These are phyloP conservation scores for Acrobasis consociella DNA, from an alignment of 2,888 invertebrate species.

Conservation along the genomic window DNA sequence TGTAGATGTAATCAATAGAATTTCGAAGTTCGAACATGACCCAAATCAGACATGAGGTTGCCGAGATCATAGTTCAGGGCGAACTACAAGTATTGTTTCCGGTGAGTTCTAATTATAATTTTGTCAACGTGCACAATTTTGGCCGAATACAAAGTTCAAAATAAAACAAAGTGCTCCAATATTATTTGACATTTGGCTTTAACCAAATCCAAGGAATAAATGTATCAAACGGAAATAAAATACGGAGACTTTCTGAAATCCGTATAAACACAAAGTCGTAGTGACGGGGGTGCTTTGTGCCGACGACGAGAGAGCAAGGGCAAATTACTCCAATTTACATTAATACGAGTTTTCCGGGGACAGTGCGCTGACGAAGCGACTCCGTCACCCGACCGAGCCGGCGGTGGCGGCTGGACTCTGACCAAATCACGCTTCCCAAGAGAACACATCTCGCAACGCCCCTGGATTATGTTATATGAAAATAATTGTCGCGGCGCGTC, in stretches of 20 bases:
- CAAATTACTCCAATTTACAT: constrained; percentile 68
- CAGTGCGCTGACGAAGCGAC: constrained; percentile 38
- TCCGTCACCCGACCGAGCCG: constrained; percentile 24
- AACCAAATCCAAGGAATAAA: constrained; percentile 15
- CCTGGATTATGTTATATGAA: constrained; percentile 74
- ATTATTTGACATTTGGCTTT: background rate
- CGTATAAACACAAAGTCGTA: constrained; percentile 27
- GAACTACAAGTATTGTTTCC: no score
- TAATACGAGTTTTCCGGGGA: constrained; percentile 61
- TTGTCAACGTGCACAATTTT: background rate
- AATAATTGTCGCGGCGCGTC: constrained; percentile 71
- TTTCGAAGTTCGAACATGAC: no score
- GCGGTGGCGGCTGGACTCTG: constrained; percentile 31
- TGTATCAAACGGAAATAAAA: constrained; percentile 24
- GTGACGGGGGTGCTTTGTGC: constrained; percentile 40
- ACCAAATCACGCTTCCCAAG: constrained; percentile 66
- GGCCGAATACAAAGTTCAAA: no score
- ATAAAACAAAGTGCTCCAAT: no score
- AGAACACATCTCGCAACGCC: constrained; percentile 63
- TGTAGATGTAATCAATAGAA: no score
- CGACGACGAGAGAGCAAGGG: constrained; percentile 52
- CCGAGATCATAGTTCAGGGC: no score
- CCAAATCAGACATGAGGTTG: no score
- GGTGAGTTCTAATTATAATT: background rate
- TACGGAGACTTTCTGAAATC: constrained; percentile 26